These are phyloP conservation scores for Petromus typicus DNA, from an alignment of 2,113 vertebrate genomes.

Conservation along the genomic window DNA sequence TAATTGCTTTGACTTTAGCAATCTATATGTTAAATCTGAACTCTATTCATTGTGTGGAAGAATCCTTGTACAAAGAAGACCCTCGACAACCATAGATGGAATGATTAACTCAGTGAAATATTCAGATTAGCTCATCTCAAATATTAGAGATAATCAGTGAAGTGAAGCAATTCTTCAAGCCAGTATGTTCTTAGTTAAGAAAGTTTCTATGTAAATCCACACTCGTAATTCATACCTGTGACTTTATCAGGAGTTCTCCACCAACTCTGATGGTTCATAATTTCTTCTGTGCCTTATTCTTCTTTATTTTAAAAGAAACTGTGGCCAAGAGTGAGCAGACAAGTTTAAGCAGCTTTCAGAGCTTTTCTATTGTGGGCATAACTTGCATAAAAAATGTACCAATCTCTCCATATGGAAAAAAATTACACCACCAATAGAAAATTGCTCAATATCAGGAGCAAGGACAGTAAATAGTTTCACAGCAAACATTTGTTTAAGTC, in stretches of 20 bases:
- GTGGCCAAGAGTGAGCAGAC: not conserved
- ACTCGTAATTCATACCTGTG: not conserved
- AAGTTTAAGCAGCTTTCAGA: not conserved
- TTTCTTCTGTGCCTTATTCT: not conserved
- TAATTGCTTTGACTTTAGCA: not conserved
- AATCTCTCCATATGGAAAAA: not conserved
- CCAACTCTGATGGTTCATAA: not conserved
- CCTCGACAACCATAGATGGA: not conserved
- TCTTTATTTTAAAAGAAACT: not conserved
- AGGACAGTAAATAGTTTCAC: not conserved
- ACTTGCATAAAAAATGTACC: not conserved
- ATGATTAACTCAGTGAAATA: not conserved
- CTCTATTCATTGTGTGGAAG: not conserved
- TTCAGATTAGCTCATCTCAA: not conserved
- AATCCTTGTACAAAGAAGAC: not conserved
- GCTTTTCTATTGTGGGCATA: not conserved
- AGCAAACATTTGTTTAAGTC: not conserved
- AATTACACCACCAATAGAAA: not conserved
- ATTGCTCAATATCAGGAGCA: not conserved
- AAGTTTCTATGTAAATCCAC: not conserved
- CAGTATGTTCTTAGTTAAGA: not conserved
- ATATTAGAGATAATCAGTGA: not conserved
- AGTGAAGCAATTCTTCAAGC: not conserved
- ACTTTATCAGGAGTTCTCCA: not conserved
- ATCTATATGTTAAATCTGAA: not conserved